Evolutionary conservation across 2,888 invertebrate genomes (phyloP), one percentile per base, ranked within the genome.

Genomic region (Tolmerus cingulatus): DNA sequence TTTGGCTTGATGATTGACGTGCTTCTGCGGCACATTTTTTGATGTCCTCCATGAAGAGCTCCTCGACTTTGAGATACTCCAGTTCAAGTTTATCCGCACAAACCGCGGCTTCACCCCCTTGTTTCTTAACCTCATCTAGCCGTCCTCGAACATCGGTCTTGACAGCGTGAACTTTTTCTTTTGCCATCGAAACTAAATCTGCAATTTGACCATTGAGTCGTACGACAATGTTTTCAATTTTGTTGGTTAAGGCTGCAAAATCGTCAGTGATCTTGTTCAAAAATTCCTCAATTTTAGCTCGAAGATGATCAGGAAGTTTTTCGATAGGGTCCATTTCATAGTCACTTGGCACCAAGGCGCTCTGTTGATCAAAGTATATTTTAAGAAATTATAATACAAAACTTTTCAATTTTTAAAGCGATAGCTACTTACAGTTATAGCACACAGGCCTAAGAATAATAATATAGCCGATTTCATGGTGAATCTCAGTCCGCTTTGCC

Each of bases 401-500:
- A 2, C 3, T 40, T 78, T 9, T 12, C 2, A 43, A 43, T 9
- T 0, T 55, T 57, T n/a, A 23, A n/a, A 5, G 7, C 23, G 16
- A 55, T 43, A 27, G 37, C 12, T 82, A 79, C 88, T 87, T 86
- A 88, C 88, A 19, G 81, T 40, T 40, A 87, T 3, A 5, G 88
- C 88, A 34, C 81, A 57, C 37, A 88, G 46, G 46, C 87, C 86
- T 74, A 88, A 81, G 55, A 88, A 55, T 5, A 88, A 40, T 46
- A 87, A 51, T 2, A 87, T 86, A 14, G 86, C 76, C 78, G 87
- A 88, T 87, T 87, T 88, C 88, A 88, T 88, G 16, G 86, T 87
- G 87, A 85, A 27, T 34, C 23, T 66, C 66, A 57, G 7, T 57
- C 9, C 66, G 3, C 19, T 66, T 66, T 19, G 66, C 12, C 23